phyloP scores from a whole-genome alignment of 2,113 vertebrate species.

The Ellobius talpinus region DNA sequence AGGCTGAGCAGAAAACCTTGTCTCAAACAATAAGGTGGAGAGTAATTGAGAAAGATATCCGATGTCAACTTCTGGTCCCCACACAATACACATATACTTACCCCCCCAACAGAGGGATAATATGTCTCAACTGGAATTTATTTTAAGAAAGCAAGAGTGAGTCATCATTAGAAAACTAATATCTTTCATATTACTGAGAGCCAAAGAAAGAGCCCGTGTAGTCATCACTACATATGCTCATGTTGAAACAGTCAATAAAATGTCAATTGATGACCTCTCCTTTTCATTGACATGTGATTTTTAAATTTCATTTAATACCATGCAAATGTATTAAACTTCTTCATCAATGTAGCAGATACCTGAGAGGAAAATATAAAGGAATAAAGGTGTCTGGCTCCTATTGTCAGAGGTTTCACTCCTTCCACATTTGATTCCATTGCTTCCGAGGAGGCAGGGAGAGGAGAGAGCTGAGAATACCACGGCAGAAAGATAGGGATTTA shows the following conservation, averaged over 20 bases:
- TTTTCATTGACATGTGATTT: background rate
- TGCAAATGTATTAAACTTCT: background rate
- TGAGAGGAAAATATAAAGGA: background rate
- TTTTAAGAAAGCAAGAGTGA: constrained; percentile 31
- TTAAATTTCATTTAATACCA: background rate
- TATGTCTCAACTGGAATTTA: background rate
- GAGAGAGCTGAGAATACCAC: too few relatives aligned
- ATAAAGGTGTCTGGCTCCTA: background rate
- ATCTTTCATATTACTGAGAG: background rate
- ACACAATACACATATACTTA: background rate
- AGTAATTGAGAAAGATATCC: background rate
- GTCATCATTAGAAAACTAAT: background rate
- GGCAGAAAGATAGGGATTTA: too few relatives aligned
- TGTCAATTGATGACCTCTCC: background rate
- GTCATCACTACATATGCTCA: background rate
- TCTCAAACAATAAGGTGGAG: background rate
- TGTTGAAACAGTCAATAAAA: background rate
- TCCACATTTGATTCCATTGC: background rate
- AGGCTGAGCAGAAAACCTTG: background rate
- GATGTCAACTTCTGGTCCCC: background rate
- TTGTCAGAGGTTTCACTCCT: background rate
- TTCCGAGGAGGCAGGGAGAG: background rate
- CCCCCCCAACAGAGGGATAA: background rate
- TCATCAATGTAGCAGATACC: background rate
- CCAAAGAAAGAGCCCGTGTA: background rate